Evolutionary conservation across 35 echinoderm and acorn worm species (phyloP).

Genomic region (Ophioderma brevispina): DNA sequence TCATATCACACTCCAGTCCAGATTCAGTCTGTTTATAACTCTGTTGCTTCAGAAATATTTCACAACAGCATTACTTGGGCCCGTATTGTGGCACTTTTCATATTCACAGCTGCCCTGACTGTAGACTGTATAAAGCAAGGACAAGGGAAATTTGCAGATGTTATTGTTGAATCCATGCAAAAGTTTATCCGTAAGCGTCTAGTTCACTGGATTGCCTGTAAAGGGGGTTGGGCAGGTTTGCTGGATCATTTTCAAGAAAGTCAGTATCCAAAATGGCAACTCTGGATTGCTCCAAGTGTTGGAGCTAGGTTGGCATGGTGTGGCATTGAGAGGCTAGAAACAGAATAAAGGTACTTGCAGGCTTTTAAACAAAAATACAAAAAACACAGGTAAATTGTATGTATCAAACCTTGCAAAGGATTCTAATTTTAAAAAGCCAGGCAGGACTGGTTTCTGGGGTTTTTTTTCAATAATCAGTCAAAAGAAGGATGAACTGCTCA

Average conservation of each 20-base stretch:
- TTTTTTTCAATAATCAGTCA: too few species aligned
- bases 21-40: constrained; percentile 33
- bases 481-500: too few species aligned
- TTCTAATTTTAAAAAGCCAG: too few species aligned
- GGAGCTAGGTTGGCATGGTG: too few species aligned
- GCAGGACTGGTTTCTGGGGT: too few species aligned
- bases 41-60: constrained; percentile 48
- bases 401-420: too few species aligned
- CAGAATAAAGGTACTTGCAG: too few species aligned
- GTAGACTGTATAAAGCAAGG: constrained; percentile 64
- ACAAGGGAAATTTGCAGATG: constrained; percentile 39
- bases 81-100: constrained; percentile 39
- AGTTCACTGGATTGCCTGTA: constrained; percentile 42
- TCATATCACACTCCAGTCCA: constrained; percentile 44
- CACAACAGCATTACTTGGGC: constrained; percentile 51
- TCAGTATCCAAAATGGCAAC: neutral
- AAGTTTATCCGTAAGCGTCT: constrained; percentile 46
- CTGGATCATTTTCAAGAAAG: neutral
- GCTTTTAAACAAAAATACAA: too few species aligned
- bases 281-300: neutral
- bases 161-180: constrained; percentile 44
- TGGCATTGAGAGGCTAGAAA: too few species aligned
- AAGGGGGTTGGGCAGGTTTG: constrained; percentile 54
- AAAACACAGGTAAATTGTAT: too few species aligned
- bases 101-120: constrained; percentile 33